Evolutionary conservation across 2,888 invertebrate species (phyloP).

Genomic region (Lasiommata megera): DNA sequence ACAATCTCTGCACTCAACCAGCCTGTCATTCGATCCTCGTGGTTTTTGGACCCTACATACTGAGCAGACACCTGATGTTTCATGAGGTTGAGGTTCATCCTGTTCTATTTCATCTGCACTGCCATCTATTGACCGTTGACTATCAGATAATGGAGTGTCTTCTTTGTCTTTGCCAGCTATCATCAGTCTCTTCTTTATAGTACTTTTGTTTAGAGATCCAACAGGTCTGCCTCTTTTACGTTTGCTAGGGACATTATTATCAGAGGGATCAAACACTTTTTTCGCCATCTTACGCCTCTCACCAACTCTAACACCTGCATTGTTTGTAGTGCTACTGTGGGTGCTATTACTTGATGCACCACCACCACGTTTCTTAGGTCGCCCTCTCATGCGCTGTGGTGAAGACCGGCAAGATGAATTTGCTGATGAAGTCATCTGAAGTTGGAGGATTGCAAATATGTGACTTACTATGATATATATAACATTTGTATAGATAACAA

Average conservation of each 20-base stretch:
- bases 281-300: constrained; percentile 88
- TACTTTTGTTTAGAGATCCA: constrained; percentile 82
- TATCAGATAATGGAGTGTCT: constrained; percentile 61
- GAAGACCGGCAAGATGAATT: constrained; percentile 76
- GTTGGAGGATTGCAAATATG: neutral
- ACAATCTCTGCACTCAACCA: constrained; percentile 87
- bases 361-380: constrained; percentile 64
- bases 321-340: constrained; percentile 50
- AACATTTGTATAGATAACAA: neutral
- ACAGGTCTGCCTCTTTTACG: constrained; percentile 86
- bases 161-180: constrained; percentile 60
- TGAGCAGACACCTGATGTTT: constrained; percentile 81
- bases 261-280: constrained; percentile 93
- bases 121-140: constrained; percentile 64
- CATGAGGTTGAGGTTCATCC: constrained; percentile 62
- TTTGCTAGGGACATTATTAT: constrained; percentile 87
- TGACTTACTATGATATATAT: neutral
- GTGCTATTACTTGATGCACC: constrained; percentile 52
- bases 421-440: constrained; percentile 76
- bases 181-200: constrained; percentile 76
- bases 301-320: constrained; percentile 77
- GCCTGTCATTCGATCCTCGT: constrained; percentile 81
- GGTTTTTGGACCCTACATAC: constrained; percentile 82
- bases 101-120: constrained; percentile 71
- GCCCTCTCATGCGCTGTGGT: constrained; percentile 69